Evolutionary conservation across 2,797 vertebrate species (phyloP).

Genomic region (Spinus pinus): DNA sequence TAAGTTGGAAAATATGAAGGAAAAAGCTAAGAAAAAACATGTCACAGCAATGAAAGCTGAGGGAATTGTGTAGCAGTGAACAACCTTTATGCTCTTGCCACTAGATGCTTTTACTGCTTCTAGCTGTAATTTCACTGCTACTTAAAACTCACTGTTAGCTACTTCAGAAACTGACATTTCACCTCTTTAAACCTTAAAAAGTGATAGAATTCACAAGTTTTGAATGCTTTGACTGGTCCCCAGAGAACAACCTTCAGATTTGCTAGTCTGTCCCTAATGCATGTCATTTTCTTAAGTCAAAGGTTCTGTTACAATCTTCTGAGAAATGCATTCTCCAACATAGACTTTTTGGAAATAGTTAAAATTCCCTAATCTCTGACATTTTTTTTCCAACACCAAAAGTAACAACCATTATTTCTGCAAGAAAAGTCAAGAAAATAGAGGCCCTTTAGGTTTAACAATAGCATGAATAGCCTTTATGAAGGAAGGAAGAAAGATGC

Average conservation of each 20-base stretch:
- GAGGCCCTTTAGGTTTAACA: background rate
- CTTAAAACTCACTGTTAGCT: background rate
- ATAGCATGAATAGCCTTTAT: background rate
- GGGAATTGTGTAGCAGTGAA: background rate
- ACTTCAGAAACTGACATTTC: background rate
- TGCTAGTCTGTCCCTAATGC: background rate
- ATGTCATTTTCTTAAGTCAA: background rate
- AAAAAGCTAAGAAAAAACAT: background rate
- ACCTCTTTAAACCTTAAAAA: background rate
- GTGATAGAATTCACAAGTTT: background rate
- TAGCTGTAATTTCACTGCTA: background rate
- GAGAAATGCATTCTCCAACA: background rate
- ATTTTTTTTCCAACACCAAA: background rate
- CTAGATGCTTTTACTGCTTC: background rate
- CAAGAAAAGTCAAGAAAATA: background rate
- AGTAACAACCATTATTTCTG: background rate
- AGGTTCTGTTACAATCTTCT: background rate
- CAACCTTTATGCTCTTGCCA: background rate
- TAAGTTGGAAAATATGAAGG: background rate
- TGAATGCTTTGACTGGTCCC: background rate
- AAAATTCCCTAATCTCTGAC: background rate
- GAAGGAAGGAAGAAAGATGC: background rate
- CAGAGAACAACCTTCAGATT: background rate
- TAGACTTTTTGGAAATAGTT: background rate
- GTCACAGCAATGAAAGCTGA: background rate